Evolutionary conservation across 2,113 vertebrate genomes (phyloP).

Genomic region (Hiodon tergisus): DNA sequence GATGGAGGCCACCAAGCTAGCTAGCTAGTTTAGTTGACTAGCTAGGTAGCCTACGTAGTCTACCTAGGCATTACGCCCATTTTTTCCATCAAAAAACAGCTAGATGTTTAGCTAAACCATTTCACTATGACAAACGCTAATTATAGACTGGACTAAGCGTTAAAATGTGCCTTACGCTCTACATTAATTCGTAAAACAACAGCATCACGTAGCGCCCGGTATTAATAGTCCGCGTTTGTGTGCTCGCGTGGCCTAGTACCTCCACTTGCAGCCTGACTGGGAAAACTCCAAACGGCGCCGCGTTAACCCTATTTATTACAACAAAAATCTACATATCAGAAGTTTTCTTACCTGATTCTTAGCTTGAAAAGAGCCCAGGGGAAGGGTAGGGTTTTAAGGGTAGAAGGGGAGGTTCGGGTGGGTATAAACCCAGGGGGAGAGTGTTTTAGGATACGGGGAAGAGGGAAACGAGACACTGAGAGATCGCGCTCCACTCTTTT

Average conservation of each 20-base stretch:
- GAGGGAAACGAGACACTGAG: conserved; percentile 61
- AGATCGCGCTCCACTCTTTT: conserved; percentile 64
- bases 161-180: too few species aligned
- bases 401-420: conserved; percentile 70
- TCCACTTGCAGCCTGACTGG: conserved; percentile 19
- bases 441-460: conserved; percentile 68
- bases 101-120: too few species aligned
- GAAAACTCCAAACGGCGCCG: conserved; percentile 27
- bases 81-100: too few species aligned
- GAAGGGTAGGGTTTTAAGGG: conserved; percentile 65
- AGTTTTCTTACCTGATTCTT: conserved; percentile 52
- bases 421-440: conserved; percentile 43
- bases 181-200: too few species aligned
- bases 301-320: conserved; percentile 47
- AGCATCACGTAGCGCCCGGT: conserved; percentile 19
- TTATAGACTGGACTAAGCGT: too few species aligned
- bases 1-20: not conserved
- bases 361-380: conserved; percentile 50
- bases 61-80: too few species aligned
- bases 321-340: conserved; percentile 20
- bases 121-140: too few species aligned
- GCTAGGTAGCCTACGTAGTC: too few species aligned
- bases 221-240: conserved; percentile 40
- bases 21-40: not conserved
- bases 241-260: conserved; percentile 49